phyloP scores from a whole-genome alignment of 2,888 invertebrate species.

The Drosophila rellima region DNA sequence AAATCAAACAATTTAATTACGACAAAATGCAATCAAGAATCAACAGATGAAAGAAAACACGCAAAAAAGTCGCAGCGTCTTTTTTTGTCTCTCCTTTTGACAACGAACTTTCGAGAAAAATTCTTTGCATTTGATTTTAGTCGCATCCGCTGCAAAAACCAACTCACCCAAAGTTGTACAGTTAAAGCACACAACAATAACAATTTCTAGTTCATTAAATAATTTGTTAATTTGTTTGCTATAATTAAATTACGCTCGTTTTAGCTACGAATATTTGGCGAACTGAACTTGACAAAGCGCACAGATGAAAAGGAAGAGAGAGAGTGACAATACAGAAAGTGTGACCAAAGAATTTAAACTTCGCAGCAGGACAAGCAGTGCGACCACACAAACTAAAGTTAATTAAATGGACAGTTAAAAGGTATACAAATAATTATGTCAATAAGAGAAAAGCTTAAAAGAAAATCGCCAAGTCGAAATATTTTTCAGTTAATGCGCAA shows the following conservation, averaged over 20 bases:
- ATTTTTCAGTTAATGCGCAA: background rate
- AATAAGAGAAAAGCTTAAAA: background rate
- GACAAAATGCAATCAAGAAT: constrained; percentile 23
- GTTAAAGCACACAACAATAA: background rate
- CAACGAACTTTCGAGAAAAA: constrained; percentile 29
- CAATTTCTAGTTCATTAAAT: background rate
- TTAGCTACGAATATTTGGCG: background rate
- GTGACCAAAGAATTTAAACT: constrained; percentile 23
- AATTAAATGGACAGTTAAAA: constrained; percentile 2
- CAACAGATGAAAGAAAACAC: background rate
- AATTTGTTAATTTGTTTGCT: constrained; percentile 15
- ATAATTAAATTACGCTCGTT: constrained; percentile 8
- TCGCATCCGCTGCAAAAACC: background rate
- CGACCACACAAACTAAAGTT: constrained; percentile 12
- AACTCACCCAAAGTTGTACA: constrained; percentile 32
- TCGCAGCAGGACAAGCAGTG: constrained; percentile 35
- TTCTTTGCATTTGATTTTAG: background rate
- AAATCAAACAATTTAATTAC: constrained; percentile 25
- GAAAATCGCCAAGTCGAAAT: background rate
- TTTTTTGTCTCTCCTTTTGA: constrained; percentile 21
- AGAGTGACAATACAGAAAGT: constrained; percentile 23
- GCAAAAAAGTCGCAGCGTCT: background rate
- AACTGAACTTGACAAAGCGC: constrained; percentile 2
- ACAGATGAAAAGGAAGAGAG: constrained; percentile 14
- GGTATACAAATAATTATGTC: background rate